These are phyloP conservation scores for Sebastolobus altivelis DNA, from an alignment of 2,797 vertebrate species.

Conservation along the genomic window DNA sequence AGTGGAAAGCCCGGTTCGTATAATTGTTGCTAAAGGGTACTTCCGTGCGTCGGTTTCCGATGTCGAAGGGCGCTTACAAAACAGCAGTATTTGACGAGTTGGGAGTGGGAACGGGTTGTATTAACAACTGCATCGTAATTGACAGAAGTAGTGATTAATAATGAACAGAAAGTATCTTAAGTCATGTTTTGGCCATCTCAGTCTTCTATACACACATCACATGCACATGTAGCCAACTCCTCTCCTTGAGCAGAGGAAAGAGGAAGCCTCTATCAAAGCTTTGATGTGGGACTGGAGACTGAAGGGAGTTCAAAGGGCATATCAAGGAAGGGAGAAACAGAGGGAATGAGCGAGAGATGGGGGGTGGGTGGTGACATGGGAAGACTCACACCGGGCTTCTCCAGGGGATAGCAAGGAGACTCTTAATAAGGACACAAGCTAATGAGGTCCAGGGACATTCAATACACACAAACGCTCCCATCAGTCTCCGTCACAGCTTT, in stretches of 20 bases:
- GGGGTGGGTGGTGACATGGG: constrained; percentile 41
- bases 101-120: too few relatives aligned
- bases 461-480: constrained; percentile 37
- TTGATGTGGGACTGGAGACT: constrained; percentile 77
- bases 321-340: constrained; percentile 61
- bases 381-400: constrained; percentile 51
- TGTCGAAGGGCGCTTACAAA: too few relatives aligned
- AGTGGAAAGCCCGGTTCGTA: too few relatives aligned
- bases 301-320: constrained; percentile 78
- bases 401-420: constrained; percentile 73
- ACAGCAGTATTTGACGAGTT: too few relatives aligned
- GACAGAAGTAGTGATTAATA: constrained; percentile 12
- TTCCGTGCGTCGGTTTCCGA: too few relatives aligned
- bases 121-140: neutral
- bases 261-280: constrained; percentile 73
- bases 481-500: constrained; percentile 12
- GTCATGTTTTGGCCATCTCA: constrained; percentile 22
- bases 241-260: constrained; percentile 77
- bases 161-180: neutral
- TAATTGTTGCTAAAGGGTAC: too few relatives aligned
- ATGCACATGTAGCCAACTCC: constrained; percentile 39
- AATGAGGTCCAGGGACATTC: constrained; percentile 73
- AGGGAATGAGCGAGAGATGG: constrained; percentile 54
- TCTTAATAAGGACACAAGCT: constrained; percentile 77
- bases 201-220: constrained; percentile 11